Percentiles rank a stretch among this genome's conserved stretches.
Conservation (phyloP, 37 sponge, comb jelly and placozoan genomes). For the Eunapius fragilis region DNA sequence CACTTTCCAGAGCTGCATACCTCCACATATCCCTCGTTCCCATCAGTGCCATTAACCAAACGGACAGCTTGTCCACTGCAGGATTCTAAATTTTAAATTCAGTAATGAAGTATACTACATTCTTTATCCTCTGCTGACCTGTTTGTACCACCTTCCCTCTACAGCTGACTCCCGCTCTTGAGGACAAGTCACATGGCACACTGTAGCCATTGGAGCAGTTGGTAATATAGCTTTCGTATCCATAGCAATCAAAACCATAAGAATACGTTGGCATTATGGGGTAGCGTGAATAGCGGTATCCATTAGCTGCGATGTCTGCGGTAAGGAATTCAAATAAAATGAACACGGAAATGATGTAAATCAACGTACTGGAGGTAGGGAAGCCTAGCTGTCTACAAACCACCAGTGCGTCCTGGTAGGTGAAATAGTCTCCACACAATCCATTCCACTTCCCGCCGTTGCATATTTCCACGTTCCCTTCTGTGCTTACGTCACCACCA, state of each 20-base stretch:
- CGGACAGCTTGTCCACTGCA: too few species aligned
- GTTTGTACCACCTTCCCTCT: too few species aligned
- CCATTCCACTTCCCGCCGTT: neutral
- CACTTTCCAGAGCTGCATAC: too few species aligned
- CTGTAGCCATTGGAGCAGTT: neutral
- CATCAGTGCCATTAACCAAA: too few species aligned
- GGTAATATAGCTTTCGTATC: neutral
- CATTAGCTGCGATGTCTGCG: neutral
- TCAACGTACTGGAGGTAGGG: neutral
- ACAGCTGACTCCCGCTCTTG: too few species aligned
- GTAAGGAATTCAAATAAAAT: neutral
- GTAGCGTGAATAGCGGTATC: neutral
- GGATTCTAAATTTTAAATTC: too few species aligned
- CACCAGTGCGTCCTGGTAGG: neutral
- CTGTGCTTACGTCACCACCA: neutral
- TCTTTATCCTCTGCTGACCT: too few species aligned
- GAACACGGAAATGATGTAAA: neutral
- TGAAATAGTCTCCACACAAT: neutral
- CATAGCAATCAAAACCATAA: neutral
- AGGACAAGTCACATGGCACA: neutral
- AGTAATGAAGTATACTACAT: too few species aligned
- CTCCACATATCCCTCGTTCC: too few species aligned
- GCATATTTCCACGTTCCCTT: neutral
- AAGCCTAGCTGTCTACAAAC: neutral
- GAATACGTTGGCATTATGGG: neutral